A percentile compares a stretch with the other conserved stretches of the same genome.
Conservation (phyloP, 2,888 invertebrate genomes). For the Polydrusus tereticollis region DNA sequence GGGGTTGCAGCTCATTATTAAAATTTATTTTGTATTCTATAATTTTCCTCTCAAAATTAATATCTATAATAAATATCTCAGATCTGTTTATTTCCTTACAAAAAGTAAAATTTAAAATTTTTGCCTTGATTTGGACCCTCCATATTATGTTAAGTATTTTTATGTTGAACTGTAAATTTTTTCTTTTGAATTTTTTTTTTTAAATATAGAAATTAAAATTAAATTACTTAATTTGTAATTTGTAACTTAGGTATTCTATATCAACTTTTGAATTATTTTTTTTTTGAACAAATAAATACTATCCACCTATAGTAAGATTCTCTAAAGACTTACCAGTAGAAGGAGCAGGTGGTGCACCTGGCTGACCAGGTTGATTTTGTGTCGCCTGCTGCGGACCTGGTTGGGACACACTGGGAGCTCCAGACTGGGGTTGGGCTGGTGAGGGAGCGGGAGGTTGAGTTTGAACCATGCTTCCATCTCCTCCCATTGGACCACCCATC, state of each 20-base stretch:
- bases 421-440: slow-evolving; percentile 82
- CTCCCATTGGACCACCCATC: slow-evolving; percentile 66
- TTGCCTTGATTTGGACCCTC: no score
- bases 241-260: no score
- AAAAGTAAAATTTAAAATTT: no score
- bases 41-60: not conserved
- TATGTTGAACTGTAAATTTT: no score
- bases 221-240: no score
- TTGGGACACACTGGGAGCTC: slow-evolving; percentile 75
- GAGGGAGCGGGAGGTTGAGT: slow-evolving; percentile 84
- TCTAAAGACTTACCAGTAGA: slow-evolving; percentile 63
- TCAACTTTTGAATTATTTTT: no score
- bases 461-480: slow-evolving; percentile 78
- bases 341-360: slow-evolving; percentile 61
- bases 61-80: slow-evolving; percentile 3
- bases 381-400: slow-evolving; percentile 68
- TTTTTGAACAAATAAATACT: not conserved
- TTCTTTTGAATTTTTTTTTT: no score
- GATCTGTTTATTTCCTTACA: no score
- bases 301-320: no score
- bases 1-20: slow-evolving; percentile 10
- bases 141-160: no score
- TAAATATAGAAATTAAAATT: no score
- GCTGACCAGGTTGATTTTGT: slow-evolving; percentile 66
- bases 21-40: not conserved